Percentiles rank a stretch among this genome's conserved stretches.
phyloP scores from a whole-genome alignment of 1,140 invertebrate genomes.

The Micrasema minimum region DNA sequence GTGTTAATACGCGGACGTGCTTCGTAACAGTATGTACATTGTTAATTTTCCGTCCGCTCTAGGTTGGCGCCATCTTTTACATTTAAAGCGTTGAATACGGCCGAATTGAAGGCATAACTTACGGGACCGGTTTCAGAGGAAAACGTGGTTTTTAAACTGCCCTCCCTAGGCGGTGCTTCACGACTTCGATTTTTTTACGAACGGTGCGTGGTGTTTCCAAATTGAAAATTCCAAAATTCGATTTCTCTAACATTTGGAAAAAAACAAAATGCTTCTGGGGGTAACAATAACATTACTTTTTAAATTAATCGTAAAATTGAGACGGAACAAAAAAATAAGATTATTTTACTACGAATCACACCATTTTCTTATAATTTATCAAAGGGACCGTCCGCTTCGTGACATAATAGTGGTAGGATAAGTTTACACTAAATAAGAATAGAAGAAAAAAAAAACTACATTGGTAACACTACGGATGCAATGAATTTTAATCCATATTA shows the following conservation, averaged over 20 bases:
- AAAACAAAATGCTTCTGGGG: background rate
- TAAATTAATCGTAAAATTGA: background rate
- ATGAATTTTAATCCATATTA: too few relatives aligned
- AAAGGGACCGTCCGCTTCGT: too few relatives aligned
- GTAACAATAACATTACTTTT: background rate
- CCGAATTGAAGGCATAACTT: slow-evolving; percentile 8
- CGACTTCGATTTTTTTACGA: slow-evolving; percentile 13
- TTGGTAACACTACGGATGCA: too few relatives aligned
- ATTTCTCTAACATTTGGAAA: background rate
- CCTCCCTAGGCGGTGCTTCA: slow-evolving; percentile 4
- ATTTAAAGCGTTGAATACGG: slow-evolving; percentile 27
- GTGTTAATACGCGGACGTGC: slow-evolving; percentile 25
- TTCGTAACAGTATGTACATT: slow-evolving; percentile 9
- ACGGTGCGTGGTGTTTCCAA: background rate
- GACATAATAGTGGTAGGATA: too few relatives aligned
- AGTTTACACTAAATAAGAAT: too few relatives aligned
- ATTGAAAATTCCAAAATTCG: slow-evolving; percentile 10
- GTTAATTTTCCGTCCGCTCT: background rate
- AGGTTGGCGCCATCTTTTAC: slow-evolving; percentile 2
- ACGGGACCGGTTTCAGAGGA: background rate
- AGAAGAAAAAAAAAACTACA: too few relatives aligned
- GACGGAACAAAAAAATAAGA: background rate
- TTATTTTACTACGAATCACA: too few relatives aligned
- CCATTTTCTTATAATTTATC: too few relatives aligned
- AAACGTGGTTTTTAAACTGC: slow-evolving; percentile 17